A percentile compares a stretch with the other conserved stretches of the same genome.
phyloP scores from a whole-genome alignment of 2,797 vertebrate species.

The Cyclura pinguis region DNA sequence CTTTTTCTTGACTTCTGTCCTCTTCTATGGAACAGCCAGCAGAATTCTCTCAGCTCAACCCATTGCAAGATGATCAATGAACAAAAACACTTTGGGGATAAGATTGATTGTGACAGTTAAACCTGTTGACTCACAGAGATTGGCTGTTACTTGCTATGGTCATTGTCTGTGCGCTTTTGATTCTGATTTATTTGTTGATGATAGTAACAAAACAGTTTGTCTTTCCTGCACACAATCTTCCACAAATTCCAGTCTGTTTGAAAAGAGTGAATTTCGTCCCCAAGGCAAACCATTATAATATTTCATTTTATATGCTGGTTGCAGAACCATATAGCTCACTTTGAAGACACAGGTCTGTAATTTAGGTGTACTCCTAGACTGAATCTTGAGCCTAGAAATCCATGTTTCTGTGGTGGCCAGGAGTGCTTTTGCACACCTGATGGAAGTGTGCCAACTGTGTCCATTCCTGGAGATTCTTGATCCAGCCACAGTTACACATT shows the following conservation, averaged over 20 bases:
- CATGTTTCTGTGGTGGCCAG: too few relatives aligned
- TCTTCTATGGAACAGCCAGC: background rate
- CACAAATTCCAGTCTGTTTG: background rate
- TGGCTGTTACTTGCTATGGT: background rate
- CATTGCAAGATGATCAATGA: background rate
- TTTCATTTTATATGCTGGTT: too few relatives aligned
- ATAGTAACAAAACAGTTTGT: background rate
- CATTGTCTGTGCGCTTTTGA: background rate
- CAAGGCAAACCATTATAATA: background rate
- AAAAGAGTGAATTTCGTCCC: background rate
- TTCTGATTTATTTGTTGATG: background rate
- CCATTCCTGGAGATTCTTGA: too few relatives aligned
- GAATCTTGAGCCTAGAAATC: too few relatives aligned
- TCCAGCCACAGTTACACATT: too few relatives aligned
- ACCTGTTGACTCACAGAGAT: background rate
- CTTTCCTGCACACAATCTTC: background rate
- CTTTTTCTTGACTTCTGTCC: background rate
- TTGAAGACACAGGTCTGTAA: too few relatives aligned
- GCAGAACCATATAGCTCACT: too few relatives aligned
- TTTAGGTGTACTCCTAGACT: too few relatives aligned
- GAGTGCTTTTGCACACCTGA: too few relatives aligned
- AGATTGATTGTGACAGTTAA: background rate
- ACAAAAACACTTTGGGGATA: background rate
- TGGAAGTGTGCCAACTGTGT: too few relatives aligned
- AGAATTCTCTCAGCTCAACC: background rate